Conservation (phyloP, 2,797 vertebrate genomes). For the Lophius americanus region DNA sequence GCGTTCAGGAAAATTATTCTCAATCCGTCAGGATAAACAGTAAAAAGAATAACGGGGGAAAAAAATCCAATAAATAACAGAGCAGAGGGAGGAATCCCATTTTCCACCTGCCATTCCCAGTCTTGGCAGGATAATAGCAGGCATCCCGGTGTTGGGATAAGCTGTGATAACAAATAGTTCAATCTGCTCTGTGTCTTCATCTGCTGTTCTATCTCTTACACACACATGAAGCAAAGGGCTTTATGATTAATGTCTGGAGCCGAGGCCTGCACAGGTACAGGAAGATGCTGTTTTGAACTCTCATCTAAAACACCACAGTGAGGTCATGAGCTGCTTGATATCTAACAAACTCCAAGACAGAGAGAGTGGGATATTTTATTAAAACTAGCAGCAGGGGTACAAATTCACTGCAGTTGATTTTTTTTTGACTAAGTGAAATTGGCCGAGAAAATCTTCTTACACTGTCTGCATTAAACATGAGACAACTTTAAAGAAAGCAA, state of each 20-base stretch:
- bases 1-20: slow-evolving; percentile 45
- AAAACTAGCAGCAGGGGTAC: slow-evolving; percentile 25
- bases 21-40: slow-evolving; percentile 32
- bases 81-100: slow-evolving; percentile 67
- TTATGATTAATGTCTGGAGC: slow-evolving; percentile 58
- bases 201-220: slow-evolving; percentile 53
- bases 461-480: slow-evolving; percentile 47
- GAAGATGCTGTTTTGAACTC: slow-evolving; percentile 25
- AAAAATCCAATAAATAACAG: slow-evolving; percentile 57
- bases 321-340: slow-evolving; percentile 27
- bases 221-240: slow-evolving; percentile 47
- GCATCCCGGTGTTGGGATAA: slow-evolving; percentile 69
- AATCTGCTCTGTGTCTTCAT: slow-evolving; percentile 69
- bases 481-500: slow-evolving; percentile 22
- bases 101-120: slow-evolving; percentile 70
- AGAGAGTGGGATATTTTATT: slow-evolving; percentile 7
- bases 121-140: slow-evolving; percentile 66
- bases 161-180: slow-evolving; percentile 76
- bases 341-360: slow-evolving; percentile 23
- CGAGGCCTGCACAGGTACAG: slow-evolving; percentile 32
- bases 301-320: background rate
- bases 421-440: slow-evolving; percentile 35
- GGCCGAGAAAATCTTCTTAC: slow-evolving; percentile 32
- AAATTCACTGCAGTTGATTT: slow-evolving; percentile 41
- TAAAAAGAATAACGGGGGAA: slow-evolving; percentile 12